Percentiles rank a stretch among this genome's conserved stretches.
phyloP scores from a whole-genome alignment of 2,113 vertebrate genomes.

The Perca flavescens region DNA sequence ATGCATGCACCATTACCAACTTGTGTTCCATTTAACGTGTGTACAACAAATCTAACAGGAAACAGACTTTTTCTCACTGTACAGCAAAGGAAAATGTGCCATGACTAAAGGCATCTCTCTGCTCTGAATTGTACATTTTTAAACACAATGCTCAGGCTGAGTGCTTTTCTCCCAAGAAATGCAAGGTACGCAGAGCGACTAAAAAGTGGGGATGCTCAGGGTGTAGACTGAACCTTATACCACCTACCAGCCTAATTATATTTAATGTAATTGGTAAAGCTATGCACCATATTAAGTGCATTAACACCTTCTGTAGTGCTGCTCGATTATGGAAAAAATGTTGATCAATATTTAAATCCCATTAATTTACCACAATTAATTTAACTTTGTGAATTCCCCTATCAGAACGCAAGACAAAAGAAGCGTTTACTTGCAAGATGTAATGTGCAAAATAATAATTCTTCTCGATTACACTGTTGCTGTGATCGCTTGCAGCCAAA shows the following conservation, averaged over 20 bases:
- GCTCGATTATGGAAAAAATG: too few relatives aligned
- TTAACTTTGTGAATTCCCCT: too few relatives aligned
- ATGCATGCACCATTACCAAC: background rate
- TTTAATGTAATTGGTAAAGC: background rate
- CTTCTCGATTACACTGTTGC: too few relatives aligned
- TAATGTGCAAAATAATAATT: too few relatives aligned
- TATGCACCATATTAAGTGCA: background rate
- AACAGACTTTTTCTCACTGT: background rate
- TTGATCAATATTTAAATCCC: too few relatives aligned
- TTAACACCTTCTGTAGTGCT: background rate
- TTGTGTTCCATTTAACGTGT: conserved; percentile 6
- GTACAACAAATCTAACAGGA: conserved; percentile 4
- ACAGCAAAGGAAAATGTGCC: background rate
- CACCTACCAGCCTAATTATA: conserved; percentile 5
- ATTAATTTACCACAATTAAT: too few relatives aligned
- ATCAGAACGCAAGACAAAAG: too few relatives aligned
- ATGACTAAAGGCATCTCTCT: conserved; percentile 19
- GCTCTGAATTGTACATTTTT: conserved; percentile 22
- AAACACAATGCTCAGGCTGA: conserved; percentile 15
- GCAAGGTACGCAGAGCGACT: background rate
- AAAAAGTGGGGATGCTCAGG: conserved; percentile 31
- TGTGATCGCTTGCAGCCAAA: too few relatives aligned
- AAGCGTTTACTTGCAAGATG: too few relatives aligned
- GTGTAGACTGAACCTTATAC: background rate
- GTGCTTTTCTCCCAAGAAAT: conserved; percentile 16